A percentile compares a stretch with the other conserved stretches of the same genome.
phyloP scores from a whole-genome alignment of 2,797 vertebrate species.

The Sarcoramphus papa region DNA sequence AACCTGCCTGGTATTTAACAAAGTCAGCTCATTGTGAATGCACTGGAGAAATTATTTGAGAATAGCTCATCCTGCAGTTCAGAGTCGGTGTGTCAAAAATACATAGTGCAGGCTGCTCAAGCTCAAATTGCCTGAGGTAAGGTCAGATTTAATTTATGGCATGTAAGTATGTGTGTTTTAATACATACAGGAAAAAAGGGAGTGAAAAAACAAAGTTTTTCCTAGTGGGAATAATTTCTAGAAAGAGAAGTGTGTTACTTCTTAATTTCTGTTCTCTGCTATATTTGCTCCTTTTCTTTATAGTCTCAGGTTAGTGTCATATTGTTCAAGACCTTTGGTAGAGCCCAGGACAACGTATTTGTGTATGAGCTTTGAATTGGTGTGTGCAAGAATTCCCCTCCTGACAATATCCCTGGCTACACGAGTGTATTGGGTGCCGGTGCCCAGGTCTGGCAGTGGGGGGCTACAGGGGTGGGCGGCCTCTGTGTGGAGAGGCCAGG shows the following conservation, averaged over 20 bases:
- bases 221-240: neutral
- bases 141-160: neutral
- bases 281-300: neutral
- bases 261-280: neutral
- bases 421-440: accelerated
- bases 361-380: neutral
- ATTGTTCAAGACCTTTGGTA: neutral
- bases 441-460: accelerated
- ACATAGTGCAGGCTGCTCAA: neutral
- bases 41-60: neutral
- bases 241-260: neutral
- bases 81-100: neutral
- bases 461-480: too few relatives aligned
- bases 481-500: too few relatives aligned
- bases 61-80: neutral
- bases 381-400: neutral
- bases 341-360: neutral
- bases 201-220: neutral
- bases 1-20: neutral
- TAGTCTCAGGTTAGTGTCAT: neutral
- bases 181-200: neutral
- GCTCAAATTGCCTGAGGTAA: neutral
- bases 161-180: neutral
- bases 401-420: neutral
- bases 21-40: neutral